Evolutionary conservation across 1,140 invertebrate genomes (phyloP), one percentile per base, ranked within the genome.

Genomic region (Chionoecetes opilio): DNA sequence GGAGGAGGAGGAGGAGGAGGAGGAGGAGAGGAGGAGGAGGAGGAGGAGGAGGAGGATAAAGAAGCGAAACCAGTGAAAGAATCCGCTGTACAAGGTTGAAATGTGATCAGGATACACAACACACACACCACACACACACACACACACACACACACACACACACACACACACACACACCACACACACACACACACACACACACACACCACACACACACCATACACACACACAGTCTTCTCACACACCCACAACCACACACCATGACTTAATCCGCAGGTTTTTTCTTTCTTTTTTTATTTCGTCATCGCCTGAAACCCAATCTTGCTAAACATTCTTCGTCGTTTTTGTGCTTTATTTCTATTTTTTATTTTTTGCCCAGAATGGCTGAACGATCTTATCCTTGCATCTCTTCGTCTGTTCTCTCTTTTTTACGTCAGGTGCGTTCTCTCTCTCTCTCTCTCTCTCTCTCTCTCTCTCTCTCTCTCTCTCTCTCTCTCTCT

Each of bases 41-140:
- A 26, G n/a, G n/a, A 26, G n/a, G 63, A 26, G n/a, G 63, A 26
- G n/a, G 63, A 8, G n/a, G 21, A n/a, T 0, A n/a, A 6, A 75
- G 11, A 75, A 75, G n/a, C n/a, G n/a, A 75, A 75, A 75, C 63
- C 21, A 75, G 63, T 75, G 21, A 75, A 75, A 75, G 11, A 21
- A 75, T 75, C 63, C n/a, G 8, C 6, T 21, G 8, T n/a, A 75
- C 63, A 75, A 75, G 86, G 86, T 37, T 88, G 86, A 37, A 88
- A 37, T 37, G 2, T 46, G 88, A 31, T 90, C n/a, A 21, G 17
- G 0, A 38, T 11, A 14, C 6, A 2, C 14, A 38, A 21, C 17
- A 87, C 31, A 5, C 85, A 87, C 85, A 87, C 29, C 29, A 87
- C 85, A 31, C 85, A 87, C 84, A 86, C 26, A 35, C 84, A 86